A percentile compares a stretch with the other conserved stretches of the same genome.
phyloP scores from a whole-genome alignment of 92 coral and sea anemone species.

The Parazoanthus darwini region DNA sequence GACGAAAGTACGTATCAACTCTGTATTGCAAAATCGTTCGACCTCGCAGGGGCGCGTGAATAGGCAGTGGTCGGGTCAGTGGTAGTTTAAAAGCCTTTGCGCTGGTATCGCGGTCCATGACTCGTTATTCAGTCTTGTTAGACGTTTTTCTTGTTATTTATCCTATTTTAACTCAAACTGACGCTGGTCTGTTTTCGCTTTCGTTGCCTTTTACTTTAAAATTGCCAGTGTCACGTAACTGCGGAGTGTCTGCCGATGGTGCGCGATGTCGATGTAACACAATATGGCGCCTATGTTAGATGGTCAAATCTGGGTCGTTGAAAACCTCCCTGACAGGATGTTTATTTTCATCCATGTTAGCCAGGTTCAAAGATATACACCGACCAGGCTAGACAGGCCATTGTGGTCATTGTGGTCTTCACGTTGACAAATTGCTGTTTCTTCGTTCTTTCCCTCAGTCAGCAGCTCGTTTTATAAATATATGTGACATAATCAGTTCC shows the following conservation, averaged over 20 bases:
- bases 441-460: too few relatives aligned
- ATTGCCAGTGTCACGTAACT: background rate
- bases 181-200: background rate
- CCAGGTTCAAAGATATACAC: too few relatives aligned
- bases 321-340: too few relatives aligned
- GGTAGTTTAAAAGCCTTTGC: too few relatives aligned
- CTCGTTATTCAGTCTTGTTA: background rate
- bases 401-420: too few relatives aligned
- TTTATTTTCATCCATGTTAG: too few relatives aligned
- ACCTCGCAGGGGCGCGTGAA: background rate
- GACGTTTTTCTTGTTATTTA: background rate
- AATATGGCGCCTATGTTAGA: background rate
- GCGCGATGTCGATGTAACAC: background rate
- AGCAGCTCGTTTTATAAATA: too few relatives aligned
- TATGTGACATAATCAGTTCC: too few relatives aligned
- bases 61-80: background rate
- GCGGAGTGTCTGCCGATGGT: background rate
- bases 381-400: too few relatives aligned
- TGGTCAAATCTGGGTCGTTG: too few relatives aligned
- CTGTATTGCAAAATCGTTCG: background rate
- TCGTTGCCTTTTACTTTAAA: background rate
- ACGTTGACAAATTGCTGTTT: too few relatives aligned
- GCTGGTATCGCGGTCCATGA: too few relatives aligned
- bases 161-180: background rate
- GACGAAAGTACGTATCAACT: constrained; percentile 11